Evolutionary conservation across 1,140 invertebrate species (phyloP).

Genomic region (Nymphalis io): DNA sequence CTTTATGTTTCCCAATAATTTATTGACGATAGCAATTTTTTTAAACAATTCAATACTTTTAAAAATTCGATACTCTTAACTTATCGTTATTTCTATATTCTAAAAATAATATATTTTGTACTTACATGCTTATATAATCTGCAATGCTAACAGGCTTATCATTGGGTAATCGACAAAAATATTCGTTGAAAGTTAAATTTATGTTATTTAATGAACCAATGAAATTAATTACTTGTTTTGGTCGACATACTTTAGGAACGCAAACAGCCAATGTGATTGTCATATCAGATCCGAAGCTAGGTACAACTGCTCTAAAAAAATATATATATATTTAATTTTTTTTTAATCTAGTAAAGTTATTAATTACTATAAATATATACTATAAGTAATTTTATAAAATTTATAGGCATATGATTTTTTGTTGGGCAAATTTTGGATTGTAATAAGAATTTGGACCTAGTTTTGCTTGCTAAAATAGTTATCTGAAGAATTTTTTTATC

Average conservation of each 20-base stretch:
- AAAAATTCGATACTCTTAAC: not conserved
- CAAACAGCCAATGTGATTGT: constrained; percentile 18
- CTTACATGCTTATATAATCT: constrained; percentile 28
- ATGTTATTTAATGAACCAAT: not conserved
- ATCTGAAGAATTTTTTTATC: too few species aligned
- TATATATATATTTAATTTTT: too few species aligned
- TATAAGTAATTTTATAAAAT: too few species aligned
- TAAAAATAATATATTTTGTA: not conserved
- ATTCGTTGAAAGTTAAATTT: constrained; percentile 12
- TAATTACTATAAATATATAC: too few species aligned
- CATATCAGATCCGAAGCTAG: not conserved
- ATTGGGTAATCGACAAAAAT: constrained; percentile 26
- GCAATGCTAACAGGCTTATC: constrained; percentile 21
- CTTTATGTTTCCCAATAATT: too few species aligned
- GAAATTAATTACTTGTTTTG: constrained; percentile 20
- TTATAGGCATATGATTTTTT: too few species aligned
- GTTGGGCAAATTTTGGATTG: too few species aligned
- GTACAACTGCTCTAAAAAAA: not conserved
- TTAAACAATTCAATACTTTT: not conserved
- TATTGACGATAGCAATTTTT: too few species aligned
- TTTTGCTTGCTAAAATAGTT: too few species aligned
- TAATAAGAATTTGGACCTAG: too few species aligned
- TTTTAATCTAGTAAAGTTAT: too few species aligned
- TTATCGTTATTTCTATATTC: not conserved
- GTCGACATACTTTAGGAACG: constrained; percentile 29